Evolutionary conservation across 2,888 invertebrate genomes (phyloP).

Genomic region (Limulus polyphemus): DNA sequence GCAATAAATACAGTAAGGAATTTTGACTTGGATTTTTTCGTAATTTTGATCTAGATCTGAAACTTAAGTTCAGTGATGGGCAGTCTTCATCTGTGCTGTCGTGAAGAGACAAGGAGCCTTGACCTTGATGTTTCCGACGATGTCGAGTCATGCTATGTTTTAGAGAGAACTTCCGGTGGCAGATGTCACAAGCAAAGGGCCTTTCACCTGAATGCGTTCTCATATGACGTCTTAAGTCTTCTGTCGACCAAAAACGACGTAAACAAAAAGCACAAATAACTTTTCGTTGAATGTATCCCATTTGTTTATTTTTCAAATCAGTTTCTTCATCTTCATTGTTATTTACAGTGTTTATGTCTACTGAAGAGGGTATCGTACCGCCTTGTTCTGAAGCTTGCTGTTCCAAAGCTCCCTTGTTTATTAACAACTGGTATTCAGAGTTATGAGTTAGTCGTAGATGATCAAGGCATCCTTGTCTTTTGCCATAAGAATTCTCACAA

Average conservation of each 20-base stretch:
- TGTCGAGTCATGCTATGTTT: slow-evolving; percentile 92
- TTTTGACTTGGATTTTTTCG: slow-evolving; percentile 7
- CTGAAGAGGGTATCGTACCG: slow-evolving; percentile 19
- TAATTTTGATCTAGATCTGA: neutral
- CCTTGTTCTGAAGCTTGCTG: slow-evolving; percentile 24
- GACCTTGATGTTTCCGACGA: slow-evolving; percentile 59
- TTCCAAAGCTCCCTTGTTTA: slow-evolving; percentile 39
- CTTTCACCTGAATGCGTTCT: slow-evolving; percentile 83
- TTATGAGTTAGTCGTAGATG: slow-evolving; percentile 65
- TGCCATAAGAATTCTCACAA: slow-evolving; percentile 73
- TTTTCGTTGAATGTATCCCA: neutral
- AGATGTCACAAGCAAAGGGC: slow-evolving; percentile 82
- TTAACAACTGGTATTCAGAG: slow-evolving; percentile 64
- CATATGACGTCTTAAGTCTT: slow-evolving; percentile 85
- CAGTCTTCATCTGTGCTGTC: neutral
- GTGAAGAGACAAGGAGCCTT: neutral
- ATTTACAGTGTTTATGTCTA: slow-evolving; percentile 33
- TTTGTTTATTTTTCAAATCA: slow-evolving; percentile 1
- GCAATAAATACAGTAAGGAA: slow-evolving; percentile 8
- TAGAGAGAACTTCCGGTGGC: slow-evolving; percentile 71
- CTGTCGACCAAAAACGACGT: slow-evolving; percentile 87
- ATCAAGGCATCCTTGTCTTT: slow-evolving; percentile 62
- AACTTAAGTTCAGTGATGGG: slow-evolving; percentile 6
- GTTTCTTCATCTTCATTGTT: slow-evolving; percentile 29
- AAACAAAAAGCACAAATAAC: slow-evolving; percentile 65